These are phyloP conservation scores for Cryptomyrus ogoouensis DNA, from an alignment of 2,113 vertebrate species.

Conservation along the genomic window DNA sequence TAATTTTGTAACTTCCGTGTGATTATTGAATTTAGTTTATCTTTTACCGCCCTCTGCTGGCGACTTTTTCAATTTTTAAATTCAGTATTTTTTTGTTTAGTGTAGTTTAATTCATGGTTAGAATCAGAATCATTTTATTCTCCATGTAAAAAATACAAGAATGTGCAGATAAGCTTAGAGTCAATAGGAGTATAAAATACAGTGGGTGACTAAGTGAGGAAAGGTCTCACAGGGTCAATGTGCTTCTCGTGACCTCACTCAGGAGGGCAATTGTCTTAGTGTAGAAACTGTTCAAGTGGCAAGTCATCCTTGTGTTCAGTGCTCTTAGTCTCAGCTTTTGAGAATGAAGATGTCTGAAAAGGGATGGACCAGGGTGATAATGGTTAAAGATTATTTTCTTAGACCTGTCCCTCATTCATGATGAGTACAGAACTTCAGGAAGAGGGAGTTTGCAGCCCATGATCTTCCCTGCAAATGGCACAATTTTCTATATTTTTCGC, in stretches of 20 bases:
- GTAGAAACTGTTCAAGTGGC: background rate
- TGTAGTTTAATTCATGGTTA: background rate
- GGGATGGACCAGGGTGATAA: background rate
- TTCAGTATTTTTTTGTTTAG: background rate
- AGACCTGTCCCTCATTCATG: background rate
- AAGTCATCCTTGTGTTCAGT: background rate
- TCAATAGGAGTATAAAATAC: background rate
- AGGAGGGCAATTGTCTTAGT: background rate
- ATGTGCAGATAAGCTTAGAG: background rate
- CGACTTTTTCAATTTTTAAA: background rate
- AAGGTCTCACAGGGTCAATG: background rate
- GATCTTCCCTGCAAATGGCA: background rate
- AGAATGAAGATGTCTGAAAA: background rate
- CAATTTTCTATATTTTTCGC: background rate
- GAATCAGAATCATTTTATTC: background rate
- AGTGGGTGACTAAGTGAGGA: background rate
- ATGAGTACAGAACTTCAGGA: background rate
- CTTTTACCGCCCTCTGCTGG: conserved; percentile 42
- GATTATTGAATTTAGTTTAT: conserved; percentile 4
- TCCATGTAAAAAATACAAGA: background rate
- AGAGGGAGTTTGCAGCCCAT: background rate
- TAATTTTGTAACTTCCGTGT: background rate
- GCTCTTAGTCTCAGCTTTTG: background rate
- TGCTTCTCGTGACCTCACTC: background rate
- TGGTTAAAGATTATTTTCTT: background rate